Evolutionary conservation across 1,140 invertebrate species (phyloP).

Genomic region (Coelopa frigida): DNA sequence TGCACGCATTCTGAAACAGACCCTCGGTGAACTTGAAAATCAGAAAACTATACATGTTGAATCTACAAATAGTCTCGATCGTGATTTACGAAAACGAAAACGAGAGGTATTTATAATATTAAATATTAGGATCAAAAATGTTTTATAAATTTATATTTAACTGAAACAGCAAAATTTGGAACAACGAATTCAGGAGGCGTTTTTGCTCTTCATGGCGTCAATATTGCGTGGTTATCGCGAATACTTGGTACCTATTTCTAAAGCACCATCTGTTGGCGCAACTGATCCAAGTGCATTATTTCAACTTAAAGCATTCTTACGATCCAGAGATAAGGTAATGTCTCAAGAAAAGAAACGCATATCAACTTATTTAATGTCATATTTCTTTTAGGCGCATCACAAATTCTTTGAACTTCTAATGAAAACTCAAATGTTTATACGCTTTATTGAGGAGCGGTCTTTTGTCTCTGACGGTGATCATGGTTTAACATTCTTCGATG

Average conservation of each 20-base stretch:
- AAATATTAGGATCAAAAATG: not conserved
- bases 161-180: slow-evolving; percentile 68
- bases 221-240: slow-evolving; percentile 87
- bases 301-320: slow-evolving; percentile 78
- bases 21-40: slow-evolving; percentile 59
- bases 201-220: slow-evolving; percentile 91
- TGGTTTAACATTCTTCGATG: slow-evolving; percentile 94
- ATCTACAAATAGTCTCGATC: slow-evolving; percentile 53
- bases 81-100: slow-evolving; percentile 53
- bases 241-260: slow-evolving; percentile 89
- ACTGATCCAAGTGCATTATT: slow-evolving; percentile 94
- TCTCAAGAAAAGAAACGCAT: no score
- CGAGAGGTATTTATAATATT: slow-evolving; percentile 40
- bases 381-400: slow-evolving; percentile 66
- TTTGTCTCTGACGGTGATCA: slow-evolving; percentile 96
- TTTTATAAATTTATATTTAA: slow-evolving; percentile 20
- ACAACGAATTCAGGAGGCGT: slow-evolving; percentile 93
- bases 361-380: slow-evolving; percentile 7
- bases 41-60: slow-evolving; percentile 45
- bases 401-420: slow-evolving; percentile 87
- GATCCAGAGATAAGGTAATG: slow-evolving; percentile 52
- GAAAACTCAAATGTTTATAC: slow-evolving; percentile 95
- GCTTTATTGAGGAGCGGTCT: slow-evolving; percentile 97
- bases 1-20: slow-evolving; percentile 66
- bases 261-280: slow-evolving; percentile 84